phyloP scores from a whole-genome alignment of 2,888 invertebrate genomes.

The Drosophila hawaiiensis region DNA sequence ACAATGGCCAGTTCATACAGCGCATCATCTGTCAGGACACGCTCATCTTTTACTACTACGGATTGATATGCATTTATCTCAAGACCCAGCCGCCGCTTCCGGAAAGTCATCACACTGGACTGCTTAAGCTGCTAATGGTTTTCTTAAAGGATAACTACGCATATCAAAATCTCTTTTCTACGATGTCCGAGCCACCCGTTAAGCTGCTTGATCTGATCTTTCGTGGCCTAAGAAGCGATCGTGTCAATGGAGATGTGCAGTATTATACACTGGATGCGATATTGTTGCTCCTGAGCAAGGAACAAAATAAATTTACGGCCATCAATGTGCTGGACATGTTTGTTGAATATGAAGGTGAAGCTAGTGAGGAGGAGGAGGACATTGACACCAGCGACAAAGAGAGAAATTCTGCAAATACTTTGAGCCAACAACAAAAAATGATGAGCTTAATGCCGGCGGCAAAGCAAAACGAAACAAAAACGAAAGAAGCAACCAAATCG shows the following conservation, averaged over 20 bases:
- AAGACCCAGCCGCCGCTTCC: constrained; percentile 2
- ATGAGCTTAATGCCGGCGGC: not conserved
- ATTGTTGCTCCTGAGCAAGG: constrained; percentile 69
- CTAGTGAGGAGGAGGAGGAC: not conserved
- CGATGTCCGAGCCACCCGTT: constrained; percentile 40
- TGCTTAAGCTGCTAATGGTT: constrained; percentile 71
- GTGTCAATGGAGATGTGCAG: constrained; percentile 52
- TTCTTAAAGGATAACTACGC: constrained; percentile 72
- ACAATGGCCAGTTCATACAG: constrained; percentile 71
- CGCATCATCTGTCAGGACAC: constrained; percentile 77
- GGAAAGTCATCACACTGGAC: constrained; percentile 21
- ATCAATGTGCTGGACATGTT: constrained; percentile 36
- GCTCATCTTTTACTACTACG: constrained; percentile 53
- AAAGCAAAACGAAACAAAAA: not conserved
- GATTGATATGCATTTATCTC: constrained; percentile 48
- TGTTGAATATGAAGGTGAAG: constrained; percentile 22
- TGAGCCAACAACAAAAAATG: not conserved
- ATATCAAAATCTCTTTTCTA: constrained; percentile 55
- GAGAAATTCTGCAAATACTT: not conserved
- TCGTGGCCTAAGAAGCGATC: constrained; percentile 47
- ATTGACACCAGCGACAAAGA: constrained; percentile 17
- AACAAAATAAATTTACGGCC: constrained; percentile 1
- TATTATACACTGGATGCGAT: constrained; percentile 59
- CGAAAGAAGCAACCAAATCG: not conserved
- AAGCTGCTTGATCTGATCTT: constrained; percentile 58